Evolutionary conservation across 2,113 vertebrate genomes (phyloP).

Genomic region (Malaclemys terrapin): DNA sequence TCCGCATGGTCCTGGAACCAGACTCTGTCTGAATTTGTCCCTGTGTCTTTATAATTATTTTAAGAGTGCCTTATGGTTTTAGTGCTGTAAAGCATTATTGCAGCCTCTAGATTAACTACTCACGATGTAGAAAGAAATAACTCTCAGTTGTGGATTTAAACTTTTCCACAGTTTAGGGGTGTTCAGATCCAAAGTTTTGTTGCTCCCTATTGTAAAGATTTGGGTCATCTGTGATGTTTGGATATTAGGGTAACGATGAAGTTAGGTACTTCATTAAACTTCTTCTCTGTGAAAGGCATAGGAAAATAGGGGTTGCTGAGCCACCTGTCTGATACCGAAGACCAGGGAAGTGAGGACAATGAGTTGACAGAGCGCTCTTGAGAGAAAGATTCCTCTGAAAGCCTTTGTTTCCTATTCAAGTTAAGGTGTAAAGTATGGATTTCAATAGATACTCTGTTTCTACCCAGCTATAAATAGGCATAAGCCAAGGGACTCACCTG

Average conservation of each 20-base stretch:
- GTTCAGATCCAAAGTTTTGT: neutral
- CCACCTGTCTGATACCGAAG: neutral
- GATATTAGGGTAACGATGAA: neutral
- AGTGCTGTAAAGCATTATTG: neutral
- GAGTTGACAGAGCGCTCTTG: accelerated
- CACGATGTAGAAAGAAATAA: neutral
- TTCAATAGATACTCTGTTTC: neutral
- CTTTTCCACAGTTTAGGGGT: neutral
- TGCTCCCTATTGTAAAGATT: neutral
- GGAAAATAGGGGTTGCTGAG: neutral
- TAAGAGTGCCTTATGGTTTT: neutral
- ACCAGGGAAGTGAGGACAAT: neutral
- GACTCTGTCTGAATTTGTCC: neutral
- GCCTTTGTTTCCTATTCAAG: neutral
- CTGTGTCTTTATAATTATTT: neutral
- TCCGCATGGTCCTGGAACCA: accelerated
- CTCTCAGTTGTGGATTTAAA: neutral
- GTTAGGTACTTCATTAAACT: neutral
- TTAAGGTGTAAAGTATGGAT: neutral
- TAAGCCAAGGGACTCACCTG: neutral
- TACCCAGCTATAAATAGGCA: neutral
- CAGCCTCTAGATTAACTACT: neutral
- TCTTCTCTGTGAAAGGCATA: neutral
- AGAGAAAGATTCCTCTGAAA: neutral
- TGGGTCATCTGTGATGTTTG: accelerated